Conservation (phyloP, 2,113 vertebrate species). For the Ammodytes marinus region DNA sequence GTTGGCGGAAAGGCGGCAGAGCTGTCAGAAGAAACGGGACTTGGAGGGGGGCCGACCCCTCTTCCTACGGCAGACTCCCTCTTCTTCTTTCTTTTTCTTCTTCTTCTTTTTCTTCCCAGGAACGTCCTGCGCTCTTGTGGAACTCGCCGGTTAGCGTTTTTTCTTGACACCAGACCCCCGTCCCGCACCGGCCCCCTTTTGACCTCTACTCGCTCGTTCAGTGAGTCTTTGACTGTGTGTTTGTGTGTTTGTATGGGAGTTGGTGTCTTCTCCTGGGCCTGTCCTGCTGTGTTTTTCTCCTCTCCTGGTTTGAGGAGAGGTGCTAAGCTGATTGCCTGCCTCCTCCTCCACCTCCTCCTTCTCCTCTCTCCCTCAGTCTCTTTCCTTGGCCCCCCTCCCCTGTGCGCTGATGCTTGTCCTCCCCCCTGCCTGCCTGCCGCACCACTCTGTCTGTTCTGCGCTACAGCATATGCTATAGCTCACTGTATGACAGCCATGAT, state of each 20-base stretch:
- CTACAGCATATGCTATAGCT: slow-evolving; percentile 82
- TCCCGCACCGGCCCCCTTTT: slow-evolving; percentile 64
- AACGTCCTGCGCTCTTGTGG: slow-evolving; percentile 28
- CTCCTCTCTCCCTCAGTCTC: slow-evolving; percentile 47
- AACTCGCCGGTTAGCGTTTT: slow-evolving; percentile 24
- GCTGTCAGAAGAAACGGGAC: slow-evolving; percentile 49
- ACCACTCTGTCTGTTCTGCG: slow-evolving; percentile 78
- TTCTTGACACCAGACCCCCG: slow-evolving; percentile 20
- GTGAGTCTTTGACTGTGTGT: slow-evolving; percentile 43
- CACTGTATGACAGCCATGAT: slow-evolving; percentile 80
- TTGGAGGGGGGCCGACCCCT: slow-evolving; percentile 33
- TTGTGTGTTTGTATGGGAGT: slow-evolving; percentile 43
- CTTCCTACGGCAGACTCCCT: slow-evolving; percentile 19
- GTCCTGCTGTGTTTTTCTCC: slow-evolving; percentile 60
- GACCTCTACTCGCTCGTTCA: slow-evolving; percentile 68
- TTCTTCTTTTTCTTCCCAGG: slow-evolving; percentile 29
- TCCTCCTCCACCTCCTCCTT: slow-evolving; percentile 1
- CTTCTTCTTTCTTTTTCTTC: slow-evolving; percentile 1
- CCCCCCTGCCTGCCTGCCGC: slow-evolving; percentile 66
- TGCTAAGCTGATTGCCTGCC: slow-evolving; percentile 68
- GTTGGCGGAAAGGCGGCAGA: slow-evolving; percentile 59
- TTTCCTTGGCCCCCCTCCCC: slow-evolving; percentile 43
- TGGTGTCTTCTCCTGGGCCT: slow-evolving; percentile 61
- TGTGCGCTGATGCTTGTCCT: slow-evolving; percentile 78
- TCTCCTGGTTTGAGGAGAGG: slow-evolving; percentile 64